A percentile compares a stretch with the other conserved stretches of the same genome.
Conservation (phyloP, 2,797 vertebrate species). For the Bradypodion ventrale region DNA sequence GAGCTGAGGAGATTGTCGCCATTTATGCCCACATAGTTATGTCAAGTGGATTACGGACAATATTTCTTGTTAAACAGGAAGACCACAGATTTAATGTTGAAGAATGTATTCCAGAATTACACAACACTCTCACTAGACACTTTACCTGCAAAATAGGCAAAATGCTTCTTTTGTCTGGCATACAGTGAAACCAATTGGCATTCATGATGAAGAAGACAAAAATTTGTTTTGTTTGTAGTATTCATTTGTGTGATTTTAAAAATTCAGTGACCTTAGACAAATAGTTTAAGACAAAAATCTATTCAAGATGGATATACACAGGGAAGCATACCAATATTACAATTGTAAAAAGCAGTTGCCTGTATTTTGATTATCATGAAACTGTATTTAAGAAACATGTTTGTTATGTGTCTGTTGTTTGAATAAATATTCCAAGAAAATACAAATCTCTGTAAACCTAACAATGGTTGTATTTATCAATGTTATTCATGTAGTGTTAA, state of each 20-base stretch:
- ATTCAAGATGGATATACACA: background rate
- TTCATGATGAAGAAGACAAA: constrained; percentile 3
- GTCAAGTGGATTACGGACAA: background rate
- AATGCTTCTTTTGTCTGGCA: constrained; percentile 54
- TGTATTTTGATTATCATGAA: background rate
- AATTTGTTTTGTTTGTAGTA: constrained; percentile 21
- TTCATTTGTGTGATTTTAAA: constrained; percentile 32
- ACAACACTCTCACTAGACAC: constrained; percentile 43
- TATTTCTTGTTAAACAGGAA: constrained; percentile 59
- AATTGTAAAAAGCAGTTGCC: background rate
- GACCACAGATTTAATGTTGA: constrained; percentile 53
- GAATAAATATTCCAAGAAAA: background rate
- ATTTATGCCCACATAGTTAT: too few relatives aligned
- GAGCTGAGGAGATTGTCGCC: too few relatives aligned
- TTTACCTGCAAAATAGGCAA: constrained; percentile 35
- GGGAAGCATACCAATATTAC: fast-evolving
- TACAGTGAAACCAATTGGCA: constrained; percentile 33
- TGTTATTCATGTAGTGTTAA: background rate
- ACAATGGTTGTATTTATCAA: background rate
- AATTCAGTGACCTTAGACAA: background rate
- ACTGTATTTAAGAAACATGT: background rate
- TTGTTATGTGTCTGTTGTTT: background rate
- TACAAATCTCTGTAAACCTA: background rate
- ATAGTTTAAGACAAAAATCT: background rate
- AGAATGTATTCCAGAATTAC: constrained; percentile 53